Evolutionary conservation across 23 tunicate species (phyloP).

Genomic region (Ciona savignyi): DNA sequence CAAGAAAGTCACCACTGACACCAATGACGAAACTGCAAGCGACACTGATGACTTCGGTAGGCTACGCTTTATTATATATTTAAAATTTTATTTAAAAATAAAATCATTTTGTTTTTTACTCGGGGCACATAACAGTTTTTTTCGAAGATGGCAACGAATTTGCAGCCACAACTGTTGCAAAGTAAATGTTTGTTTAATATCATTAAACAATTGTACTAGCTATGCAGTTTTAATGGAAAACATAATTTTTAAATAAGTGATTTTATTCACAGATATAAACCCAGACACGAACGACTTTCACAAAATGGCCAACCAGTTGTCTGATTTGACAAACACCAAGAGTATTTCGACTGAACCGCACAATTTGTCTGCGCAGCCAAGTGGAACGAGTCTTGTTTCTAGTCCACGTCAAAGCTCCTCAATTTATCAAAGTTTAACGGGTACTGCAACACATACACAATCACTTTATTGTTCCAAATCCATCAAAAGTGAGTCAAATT

Average conservation of each 20-base stretch:
- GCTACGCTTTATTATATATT: too few relatives aligned
- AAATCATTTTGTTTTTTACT: too few relatives aligned
- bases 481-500: background rate
- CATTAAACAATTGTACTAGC: too few relatives aligned
- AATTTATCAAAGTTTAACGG: background rate
- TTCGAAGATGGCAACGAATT: too few relatives aligned
- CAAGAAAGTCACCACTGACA: background rate
- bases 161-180: too few relatives aligned
- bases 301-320: background rate
- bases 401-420: background rate
- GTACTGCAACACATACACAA: background rate
- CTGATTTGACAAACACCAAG: too few relatives aligned
- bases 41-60: background rate
- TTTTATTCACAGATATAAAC: background rate
- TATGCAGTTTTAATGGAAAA: too few relatives aligned
- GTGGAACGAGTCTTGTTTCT: background rate
- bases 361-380: background rate
- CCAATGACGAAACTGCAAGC: background rate
- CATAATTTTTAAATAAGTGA: too few relatives aligned
- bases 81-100: too few relatives aligned
- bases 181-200: too few relatives aligned
- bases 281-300: background rate
- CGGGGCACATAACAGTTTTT: too few relatives aligned
- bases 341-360: too few relatives aligned
- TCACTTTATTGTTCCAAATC: background rate